phyloP scores from a whole-genome alignment of 2,797 vertebrate genomes.

The Valencia hispanica region DNA sequence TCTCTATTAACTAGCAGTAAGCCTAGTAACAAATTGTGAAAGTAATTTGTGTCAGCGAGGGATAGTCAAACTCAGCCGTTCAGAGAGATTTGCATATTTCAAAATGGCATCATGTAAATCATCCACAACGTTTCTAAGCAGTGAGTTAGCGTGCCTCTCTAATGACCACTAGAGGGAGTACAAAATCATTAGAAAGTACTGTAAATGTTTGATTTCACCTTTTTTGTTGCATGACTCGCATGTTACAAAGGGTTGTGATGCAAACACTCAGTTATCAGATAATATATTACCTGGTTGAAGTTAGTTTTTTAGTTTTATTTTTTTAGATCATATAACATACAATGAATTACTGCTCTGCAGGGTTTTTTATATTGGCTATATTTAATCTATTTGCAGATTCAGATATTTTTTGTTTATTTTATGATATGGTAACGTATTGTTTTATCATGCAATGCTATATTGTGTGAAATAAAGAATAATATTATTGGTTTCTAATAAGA shows the following conservation, averaged over 20 bases:
- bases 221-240: background rate
- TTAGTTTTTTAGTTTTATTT: background rate
- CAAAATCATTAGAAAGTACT: background rate
- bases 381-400: background rate
- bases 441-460: background rate
- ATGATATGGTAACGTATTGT: background rate
- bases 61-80: background rate
- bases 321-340: background rate
- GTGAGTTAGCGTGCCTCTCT: background rate
- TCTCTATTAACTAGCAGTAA: background rate
- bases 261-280: too few relatives aligned
- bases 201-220: background rate
- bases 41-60: background rate
- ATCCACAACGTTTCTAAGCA: background rate
- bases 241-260: background rate
- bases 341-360: background rate
- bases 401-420: background rate
- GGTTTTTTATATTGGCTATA: background rate
- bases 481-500: background rate
- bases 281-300: background rate
- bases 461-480: background rate
- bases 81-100: background rate
- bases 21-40: background rate
- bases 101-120: background rate
- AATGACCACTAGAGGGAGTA: constrained; percentile 36